phyloP scores from a whole-genome alignment of 2,113 vertebrate genomes.

The Malaclemys terrapin region DNA sequence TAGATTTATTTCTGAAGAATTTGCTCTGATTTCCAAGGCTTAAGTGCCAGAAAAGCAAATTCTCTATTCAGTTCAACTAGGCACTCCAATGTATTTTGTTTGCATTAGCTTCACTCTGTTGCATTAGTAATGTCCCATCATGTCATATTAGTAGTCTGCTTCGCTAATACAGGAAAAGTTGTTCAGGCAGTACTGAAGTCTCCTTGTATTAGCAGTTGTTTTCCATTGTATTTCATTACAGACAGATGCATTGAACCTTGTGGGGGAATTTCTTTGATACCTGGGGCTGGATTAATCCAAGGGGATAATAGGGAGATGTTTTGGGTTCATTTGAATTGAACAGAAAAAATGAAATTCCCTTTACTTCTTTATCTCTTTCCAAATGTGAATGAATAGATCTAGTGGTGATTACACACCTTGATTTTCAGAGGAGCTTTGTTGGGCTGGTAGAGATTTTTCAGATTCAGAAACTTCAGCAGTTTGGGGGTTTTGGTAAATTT shows the following conservation, averaged over 20 bases:
- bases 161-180: constrained; percentile 41
- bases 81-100: constrained; percentile 66
- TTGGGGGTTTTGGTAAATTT: neutral
- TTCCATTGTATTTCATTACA: constrained; percentile 46
- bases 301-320: constrained; percentile 17
- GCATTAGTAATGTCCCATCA: constrained; percentile 75
- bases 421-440: neutral
- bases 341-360: neutral
- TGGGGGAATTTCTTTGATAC: neutral
- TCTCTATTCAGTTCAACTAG: constrained; percentile 59
- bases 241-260: neutral
- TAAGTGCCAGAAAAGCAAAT: constrained; percentile 54
- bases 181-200: constrained; percentile 43
- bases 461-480: neutral
- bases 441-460: neutral
- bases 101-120: constrained; percentile 68
- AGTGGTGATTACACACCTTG: neutral
- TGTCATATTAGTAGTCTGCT: constrained; percentile 62
- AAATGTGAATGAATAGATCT: neutral
- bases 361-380: neutral
- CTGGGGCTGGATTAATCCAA: neutral
- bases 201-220: constrained; percentile 39
- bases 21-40: constrained; percentile 46
- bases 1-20: constrained; percentile 38
- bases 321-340: neutral